Evolutionary conservation across 2,888 invertebrate genomes (phyloP).

Genomic region (Machimus rusticus): DNA sequence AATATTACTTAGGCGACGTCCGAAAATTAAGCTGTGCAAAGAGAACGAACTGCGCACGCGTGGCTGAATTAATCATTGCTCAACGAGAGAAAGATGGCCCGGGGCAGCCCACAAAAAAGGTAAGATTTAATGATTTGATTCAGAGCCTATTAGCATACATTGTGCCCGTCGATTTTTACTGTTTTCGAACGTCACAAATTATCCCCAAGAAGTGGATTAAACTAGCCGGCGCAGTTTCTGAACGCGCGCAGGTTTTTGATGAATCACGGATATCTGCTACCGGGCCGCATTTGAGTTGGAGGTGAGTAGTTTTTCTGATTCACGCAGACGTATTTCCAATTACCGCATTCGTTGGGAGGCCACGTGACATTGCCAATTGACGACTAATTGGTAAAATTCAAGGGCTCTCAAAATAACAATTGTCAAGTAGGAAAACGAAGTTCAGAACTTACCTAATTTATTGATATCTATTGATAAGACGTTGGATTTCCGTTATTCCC

Average conservation of each 20-base stretch:
- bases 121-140: conserved; percentile 32
- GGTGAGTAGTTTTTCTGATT: neutral
- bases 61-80: conserved; percentile 23
- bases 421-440: neutral
- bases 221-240: neutral
- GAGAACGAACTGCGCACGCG: conserved; percentile 10
- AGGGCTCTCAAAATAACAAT: neutral
- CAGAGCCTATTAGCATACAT: conserved; percentile 20
- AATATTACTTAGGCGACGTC: conserved; percentile 1
- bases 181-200: neutral
- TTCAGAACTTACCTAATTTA: neutral
- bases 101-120: neutral
- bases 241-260: neutral
- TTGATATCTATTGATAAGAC: neutral
- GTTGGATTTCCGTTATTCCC: neutral
- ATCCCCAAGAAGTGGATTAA: neutral
- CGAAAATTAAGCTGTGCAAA: conserved; percentile 19
- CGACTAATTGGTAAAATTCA: neutral
- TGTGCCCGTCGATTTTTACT: neutral
- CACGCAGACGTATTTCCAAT: neutral
- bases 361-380: neutral
- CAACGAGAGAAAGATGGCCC: conserved; percentile 4
- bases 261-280: neutral
- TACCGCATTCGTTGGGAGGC: neutral
- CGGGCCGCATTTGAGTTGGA: neutral